A percentile compares a stretch with the other conserved stretches of the same genome.
Evolutionary conservation across 1,140 invertebrate genomes (phyloP).

Genomic region (Eumeta japonica): DNA sequence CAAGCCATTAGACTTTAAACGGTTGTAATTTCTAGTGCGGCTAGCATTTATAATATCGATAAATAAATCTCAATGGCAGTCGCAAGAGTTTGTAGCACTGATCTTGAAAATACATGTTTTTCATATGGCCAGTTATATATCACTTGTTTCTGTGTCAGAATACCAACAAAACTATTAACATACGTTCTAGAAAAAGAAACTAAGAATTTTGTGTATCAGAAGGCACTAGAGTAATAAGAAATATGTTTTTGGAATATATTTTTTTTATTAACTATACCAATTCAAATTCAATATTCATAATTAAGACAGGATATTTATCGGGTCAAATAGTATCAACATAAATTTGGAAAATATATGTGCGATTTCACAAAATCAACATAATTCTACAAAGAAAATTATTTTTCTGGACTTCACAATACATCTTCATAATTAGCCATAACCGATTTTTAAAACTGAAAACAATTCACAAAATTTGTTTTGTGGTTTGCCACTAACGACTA

Average conservation of each 20-base stretch:
- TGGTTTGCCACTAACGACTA: too few species aligned
- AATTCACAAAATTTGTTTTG: too few species aligned
- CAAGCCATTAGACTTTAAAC: slow-evolving; percentile 41
- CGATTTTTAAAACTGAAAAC: too few species aligned
- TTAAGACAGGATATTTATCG: slow-evolving; percentile 1
- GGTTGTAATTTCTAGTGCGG: slow-evolving; percentile 55
- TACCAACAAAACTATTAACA: slow-evolving; percentile 30
- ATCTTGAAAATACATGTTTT: slow-evolving; percentile 36
- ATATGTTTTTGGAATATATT: background rate
- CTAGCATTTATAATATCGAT: slow-evolving; percentile 57
- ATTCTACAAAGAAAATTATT: too few species aligned
- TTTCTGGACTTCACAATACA: too few species aligned
- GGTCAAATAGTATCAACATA: too few species aligned
- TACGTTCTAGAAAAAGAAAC: slow-evolving; percentile 26
- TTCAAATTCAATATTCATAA: slow-evolving; percentile 1
- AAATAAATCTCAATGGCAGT: slow-evolving; percentile 60
- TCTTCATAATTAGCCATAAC: too few species aligned
- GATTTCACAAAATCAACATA: too few species aligned
- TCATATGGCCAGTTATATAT: slow-evolving; percentile 52
- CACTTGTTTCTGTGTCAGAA: slow-evolving; percentile 48
- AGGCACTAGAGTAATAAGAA: slow-evolving; percentile 12
- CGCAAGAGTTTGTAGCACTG: slow-evolving; percentile 27
- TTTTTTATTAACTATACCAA: slow-evolving; percentile 1
- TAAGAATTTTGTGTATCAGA: slow-evolving; percentile 34
- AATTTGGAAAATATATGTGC: too few species aligned